These are phyloP conservation scores for Pyrrhosoma nymphula DNA, from an alignment of 2,888 invertebrate species.

Conservation along the genomic window DNA sequence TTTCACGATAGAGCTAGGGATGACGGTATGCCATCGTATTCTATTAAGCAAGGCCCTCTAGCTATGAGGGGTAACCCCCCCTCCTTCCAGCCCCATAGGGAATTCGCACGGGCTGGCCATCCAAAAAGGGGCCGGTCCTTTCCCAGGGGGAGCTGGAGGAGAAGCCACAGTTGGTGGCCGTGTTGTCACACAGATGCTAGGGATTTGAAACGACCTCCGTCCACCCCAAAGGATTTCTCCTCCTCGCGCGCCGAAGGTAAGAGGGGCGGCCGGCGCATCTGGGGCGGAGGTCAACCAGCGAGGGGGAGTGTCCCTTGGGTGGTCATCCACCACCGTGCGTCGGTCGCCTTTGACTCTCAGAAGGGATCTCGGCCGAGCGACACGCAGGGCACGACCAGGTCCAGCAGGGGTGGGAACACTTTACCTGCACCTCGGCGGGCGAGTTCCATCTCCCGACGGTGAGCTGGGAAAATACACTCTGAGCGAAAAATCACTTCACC, in stretches of 20 bases:
- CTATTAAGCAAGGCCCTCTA: too few species aligned
- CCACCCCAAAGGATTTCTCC: not conserved
- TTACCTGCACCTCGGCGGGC: not conserved
- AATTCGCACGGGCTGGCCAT: too few species aligned
- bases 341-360: too few species aligned
- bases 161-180: not conserved
- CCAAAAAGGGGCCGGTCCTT: not conserved
- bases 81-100: not conserved
- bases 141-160: too few species aligned
- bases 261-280: not conserved
- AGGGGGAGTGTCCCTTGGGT: not conserved
- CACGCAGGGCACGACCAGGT: not conserved
- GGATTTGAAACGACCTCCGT: slow-evolving; percentile 31
- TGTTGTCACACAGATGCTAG: slow-evolving; percentile 52
- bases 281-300: slow-evolving; percentile 6
- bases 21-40: too few species aligned
- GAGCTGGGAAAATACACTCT: too few species aligned
- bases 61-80: too few species aligned
- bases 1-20: too few species aligned
- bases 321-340: too few species aligned
- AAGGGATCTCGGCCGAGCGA: not conserved
- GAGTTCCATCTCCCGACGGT: too few species aligned
- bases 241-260: not conserved
- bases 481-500: too few species aligned
- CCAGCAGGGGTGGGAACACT: not conserved